Conservation (phyloP, 1,140 invertebrate species). For the Nilaparvata lugens region DNA sequence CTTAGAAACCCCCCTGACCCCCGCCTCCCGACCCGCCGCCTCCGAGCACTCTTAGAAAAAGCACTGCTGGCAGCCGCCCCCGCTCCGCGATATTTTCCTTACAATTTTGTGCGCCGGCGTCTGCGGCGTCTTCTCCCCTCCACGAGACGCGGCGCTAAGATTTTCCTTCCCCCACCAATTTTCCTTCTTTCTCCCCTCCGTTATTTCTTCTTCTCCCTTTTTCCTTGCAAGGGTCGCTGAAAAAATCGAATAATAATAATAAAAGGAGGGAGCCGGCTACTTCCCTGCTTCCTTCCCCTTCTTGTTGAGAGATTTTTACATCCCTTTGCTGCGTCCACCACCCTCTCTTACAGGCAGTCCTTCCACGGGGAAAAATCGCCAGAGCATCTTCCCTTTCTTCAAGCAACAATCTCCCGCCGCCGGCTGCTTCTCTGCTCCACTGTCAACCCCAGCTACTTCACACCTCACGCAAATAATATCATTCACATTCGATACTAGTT, state of each 20-base stretch:
- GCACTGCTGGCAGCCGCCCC: slow-evolving; percentile 15
- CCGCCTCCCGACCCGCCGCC: slow-evolving; percentile 7
- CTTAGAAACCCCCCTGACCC: slow-evolving; percentile 11
- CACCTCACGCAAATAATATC: no score
- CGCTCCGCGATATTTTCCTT: slow-evolving; percentile 23
- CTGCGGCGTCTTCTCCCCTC: slow-evolving; percentile 26
- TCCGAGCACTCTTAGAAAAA: slow-evolving; percentile 25
- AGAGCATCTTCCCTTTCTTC: no score
- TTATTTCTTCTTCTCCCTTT: no score
- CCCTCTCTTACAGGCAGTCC: neutral
- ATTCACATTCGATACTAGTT: no score
- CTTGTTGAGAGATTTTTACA: slow-evolving; percentile 2
- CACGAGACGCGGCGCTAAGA: slow-evolving; percentile 18
- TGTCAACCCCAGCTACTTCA: no score
- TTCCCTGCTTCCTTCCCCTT: neutral
- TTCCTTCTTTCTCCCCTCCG: slow-evolving; percentile 19
- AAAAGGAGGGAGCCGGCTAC: slow-evolving; percentile 9
- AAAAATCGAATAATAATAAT: neutral
- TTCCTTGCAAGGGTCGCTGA: neutral
- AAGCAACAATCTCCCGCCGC: no score
- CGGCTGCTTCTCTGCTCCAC: no score
- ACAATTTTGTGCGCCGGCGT: slow-evolving; percentile 29
- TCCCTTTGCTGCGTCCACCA: slow-evolving; percentile 2
- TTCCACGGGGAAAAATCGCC: neutral
- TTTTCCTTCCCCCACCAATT: slow-evolving; percentile 17